Base-by-base conservation (phyloP, 2,888 invertebrate species). In the Azorinus chamasolen region DNA sequence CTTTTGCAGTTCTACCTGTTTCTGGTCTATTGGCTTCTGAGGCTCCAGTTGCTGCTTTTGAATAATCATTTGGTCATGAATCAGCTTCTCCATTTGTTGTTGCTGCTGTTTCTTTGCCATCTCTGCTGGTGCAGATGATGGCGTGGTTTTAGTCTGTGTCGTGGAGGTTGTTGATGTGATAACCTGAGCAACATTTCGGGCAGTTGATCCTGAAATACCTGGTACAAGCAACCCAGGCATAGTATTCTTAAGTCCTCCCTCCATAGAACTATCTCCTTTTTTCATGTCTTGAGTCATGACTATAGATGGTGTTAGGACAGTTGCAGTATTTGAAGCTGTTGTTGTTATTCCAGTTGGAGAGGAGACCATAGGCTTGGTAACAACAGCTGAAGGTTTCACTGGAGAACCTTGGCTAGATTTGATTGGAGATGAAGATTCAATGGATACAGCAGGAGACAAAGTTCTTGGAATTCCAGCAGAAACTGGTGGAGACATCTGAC, bases 401-500 rank as follows among this genome's bases (percentile, higher is more conserved):
- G 59, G 59, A 18, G 59, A 59, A 45, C 18, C 46, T 18, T 59
- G 46, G 14, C 20, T 59, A 8, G 59, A 45, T 45, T 59, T 59
- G 14, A 58, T 53, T 41, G 64, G 59, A 32, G 32, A 39, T 43
- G 53, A 43, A 54, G 41, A 41, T 32, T 27, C 37, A 46, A 53
- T 54, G 12, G 63, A 32, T 18, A 32, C 22, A 24, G 50, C 24
- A n/a, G 18, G 20, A 1, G 18, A 20, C 12, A 54, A 46, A 37
- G 63, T 55, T 3, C 51, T 45, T 14, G 54, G 54, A 2, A 41
- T 45, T 46, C 46, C 43, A 2, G 39, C 12, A 2, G 65, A 53
- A 24, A 63, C 59, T 58, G 69, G 69, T 27, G 78, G 73, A 12
- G 79, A 74, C 64, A 79, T 63, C 43, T 63, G 78, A 24, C 72